These are phyloP conservation scores for Cherax quadricarinatus DNA, from an alignment of 1,140 invertebrate genomes.

Conservation along the genomic window DNA sequence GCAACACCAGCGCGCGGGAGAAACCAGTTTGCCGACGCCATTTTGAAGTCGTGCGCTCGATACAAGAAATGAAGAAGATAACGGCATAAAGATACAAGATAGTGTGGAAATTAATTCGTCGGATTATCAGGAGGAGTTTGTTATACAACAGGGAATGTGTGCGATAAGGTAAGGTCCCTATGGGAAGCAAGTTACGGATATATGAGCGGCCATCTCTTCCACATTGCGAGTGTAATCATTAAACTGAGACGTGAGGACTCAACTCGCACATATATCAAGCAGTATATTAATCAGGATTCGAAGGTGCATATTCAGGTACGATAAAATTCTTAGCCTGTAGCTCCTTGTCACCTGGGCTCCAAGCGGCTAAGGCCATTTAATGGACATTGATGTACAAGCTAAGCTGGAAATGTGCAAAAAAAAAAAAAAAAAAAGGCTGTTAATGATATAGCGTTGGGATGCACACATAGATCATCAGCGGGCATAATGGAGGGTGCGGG, in stretches of 20 bases:
- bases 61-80: conserved; percentile 58
- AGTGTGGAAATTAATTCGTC: conserved; percentile 39
- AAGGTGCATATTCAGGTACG: conserved; percentile 19
- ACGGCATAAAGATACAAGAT: conserved; percentile 49
- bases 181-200: neutral
- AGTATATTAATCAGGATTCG: neutral
- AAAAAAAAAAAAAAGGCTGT: neutral
- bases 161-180: conserved; percentile 39
- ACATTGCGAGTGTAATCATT: neutral
- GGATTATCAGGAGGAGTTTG: conserved; percentile 32
- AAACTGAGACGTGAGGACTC: conserved; percentile 21
- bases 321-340: neutral
- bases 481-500: conserved; percentile 35
- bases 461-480: conserved; percentile 40
- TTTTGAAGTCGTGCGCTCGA: conserved; percentile 64
- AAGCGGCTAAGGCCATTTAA: neutral
- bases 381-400: conserved; percentile 9
- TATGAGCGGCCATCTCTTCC: neutral
- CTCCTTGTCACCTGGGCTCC: neutral
- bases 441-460: conserved; percentile 43
- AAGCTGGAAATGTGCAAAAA: conserved; percentile 2
- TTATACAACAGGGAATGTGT: conserved; percentile 22
- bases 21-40: conserved; percentile 68
- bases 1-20: conserved; percentile 55
- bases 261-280: conserved; percentile 22